Conservation (phyloP, 2,888 invertebrate species). For the Epistrophe grossulariae region DNA sequence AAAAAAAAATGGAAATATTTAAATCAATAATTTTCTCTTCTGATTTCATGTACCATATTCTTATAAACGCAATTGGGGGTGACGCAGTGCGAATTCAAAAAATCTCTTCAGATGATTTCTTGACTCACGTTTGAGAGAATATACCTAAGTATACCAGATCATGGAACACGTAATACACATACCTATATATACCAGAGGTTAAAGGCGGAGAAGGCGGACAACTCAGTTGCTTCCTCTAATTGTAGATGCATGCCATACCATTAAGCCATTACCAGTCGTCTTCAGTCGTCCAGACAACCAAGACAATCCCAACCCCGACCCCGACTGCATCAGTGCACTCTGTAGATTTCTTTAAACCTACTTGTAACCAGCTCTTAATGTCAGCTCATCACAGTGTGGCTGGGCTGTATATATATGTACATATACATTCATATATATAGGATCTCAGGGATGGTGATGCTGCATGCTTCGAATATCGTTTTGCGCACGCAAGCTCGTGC, state of each 20-base stretch:
- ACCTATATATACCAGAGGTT: constrained; percentile 32
- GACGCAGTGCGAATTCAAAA: constrained; percentile 57
- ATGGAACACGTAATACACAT: too few species aligned
- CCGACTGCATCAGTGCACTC: neutral
- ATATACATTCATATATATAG: neutral
- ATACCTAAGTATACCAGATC: neutral
- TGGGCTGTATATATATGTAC: neutral
- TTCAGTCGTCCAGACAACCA: constrained; percentile 50
- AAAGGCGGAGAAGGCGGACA: constrained; percentile 71
- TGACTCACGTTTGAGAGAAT: constrained; percentile 27
- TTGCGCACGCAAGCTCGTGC: constrained; percentile 78
- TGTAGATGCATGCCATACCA: constrained; percentile 75
- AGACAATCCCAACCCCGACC: neutral
- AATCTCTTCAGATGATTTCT: constrained; percentile 34
- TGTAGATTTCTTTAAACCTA: neutral
- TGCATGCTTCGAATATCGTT: constrained; percentile 64
- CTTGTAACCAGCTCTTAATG: constrained; percentile 72
- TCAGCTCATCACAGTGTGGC: constrained; percentile 59
- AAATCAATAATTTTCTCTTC: constrained; percentile 48
- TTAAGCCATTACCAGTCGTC: constrained; percentile 69
- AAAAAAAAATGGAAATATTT: neutral
- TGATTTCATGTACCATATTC: constrained; percentile 17
- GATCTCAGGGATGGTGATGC: constrained; percentile 47
- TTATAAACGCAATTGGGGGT: constrained; percentile 61
- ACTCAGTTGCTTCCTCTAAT: constrained; percentile 74